Evolutionary conservation across 2,113 vertebrate genomes (phyloP).

Genomic region (Salvelinus fontinalis): DNA sequence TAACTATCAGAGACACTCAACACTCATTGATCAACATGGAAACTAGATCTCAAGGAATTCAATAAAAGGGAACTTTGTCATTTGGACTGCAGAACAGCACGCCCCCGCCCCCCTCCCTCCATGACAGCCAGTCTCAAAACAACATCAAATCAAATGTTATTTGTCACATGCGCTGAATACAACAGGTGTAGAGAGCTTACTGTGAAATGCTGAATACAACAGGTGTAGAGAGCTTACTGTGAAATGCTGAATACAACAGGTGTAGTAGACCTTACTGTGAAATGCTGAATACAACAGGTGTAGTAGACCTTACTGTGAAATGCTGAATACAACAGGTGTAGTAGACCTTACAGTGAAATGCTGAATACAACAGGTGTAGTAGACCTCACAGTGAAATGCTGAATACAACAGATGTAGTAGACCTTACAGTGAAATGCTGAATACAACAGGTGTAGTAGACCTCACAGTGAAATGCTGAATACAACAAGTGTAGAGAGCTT

Average conservation of each 20-base stretch:
- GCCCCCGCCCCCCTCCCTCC: too few species aligned
- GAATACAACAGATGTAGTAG: not conserved
- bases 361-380: not conserved
- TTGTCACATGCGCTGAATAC: not conserved
- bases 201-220: not conserved
- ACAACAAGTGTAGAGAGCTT: not conserved
- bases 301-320: not conserved
- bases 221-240: not conserved
- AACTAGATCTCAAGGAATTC: constrained; percentile 32
- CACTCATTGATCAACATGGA: constrained; percentile 43
- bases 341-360: not conserved
- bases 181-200: not conserved
- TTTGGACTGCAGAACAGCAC: constrained; percentile 1
- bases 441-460: not conserved
- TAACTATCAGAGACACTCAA: constrained; percentile 32
- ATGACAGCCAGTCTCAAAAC: too few species aligned
- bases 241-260: not conserved
- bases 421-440: not conserved
- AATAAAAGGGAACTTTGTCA: constrained; percentile 34
- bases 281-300: not conserved
- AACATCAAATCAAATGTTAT: too few species aligned
- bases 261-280: not conserved
- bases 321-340: not conserved
- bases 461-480: not conserved
- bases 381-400: not conserved